Percentiles rank a stretch among this genome's conserved stretches.
Evolutionary conservation across 1,140 invertebrate genomes (phyloP).

Genomic region (Sitophilus oryzae): DNA sequence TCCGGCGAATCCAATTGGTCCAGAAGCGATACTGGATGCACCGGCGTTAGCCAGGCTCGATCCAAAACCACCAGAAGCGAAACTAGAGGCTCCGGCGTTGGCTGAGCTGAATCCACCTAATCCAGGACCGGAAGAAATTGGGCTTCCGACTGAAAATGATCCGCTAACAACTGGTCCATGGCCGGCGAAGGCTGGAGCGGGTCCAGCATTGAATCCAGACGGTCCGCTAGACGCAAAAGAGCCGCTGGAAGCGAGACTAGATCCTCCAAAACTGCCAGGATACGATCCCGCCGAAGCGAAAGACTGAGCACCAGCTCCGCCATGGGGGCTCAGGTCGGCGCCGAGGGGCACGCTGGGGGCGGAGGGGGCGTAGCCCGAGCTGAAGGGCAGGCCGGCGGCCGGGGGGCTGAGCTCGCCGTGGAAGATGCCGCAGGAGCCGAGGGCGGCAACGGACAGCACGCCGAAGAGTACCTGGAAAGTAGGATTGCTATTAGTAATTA

Average conservation of each 20-base stretch:
- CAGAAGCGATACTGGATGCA: slow-evolving; percentile 1
- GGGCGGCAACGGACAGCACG: slow-evolving; percentile 26
- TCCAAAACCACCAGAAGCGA: neutral
- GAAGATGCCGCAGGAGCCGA: slow-evolving; percentile 28
- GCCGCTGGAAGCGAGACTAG: neutral
- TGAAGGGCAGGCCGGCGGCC: slow-evolving; percentile 12
- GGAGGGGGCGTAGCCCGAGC: slow-evolving; percentile 24
- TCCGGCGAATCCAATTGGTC: neutral
- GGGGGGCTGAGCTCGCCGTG: slow-evolving; percentile 29
- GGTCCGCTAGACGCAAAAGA: neutral
- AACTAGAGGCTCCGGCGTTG: slow-evolving; percentile 1
- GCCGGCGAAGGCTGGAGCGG: neutral
- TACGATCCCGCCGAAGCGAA: neutral
- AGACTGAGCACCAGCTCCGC: neutral
- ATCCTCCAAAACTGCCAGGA: neutral
- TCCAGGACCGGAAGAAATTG: neutral
- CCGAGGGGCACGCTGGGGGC: slow-evolving; percentile 1
- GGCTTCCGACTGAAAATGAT: neutral
- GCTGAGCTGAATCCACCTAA: neutral
- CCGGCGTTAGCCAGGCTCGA: neutral
- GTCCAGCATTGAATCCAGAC: neutral
- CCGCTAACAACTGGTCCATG: neutral
- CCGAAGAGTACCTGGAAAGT: slow-evolving; percentile 28
- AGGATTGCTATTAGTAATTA: slow-evolving; percentile 3
- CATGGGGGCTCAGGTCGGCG: neutral